Evolutionary conservation across 2,113 vertebrate species (phyloP).

Genomic region (Eonycteris spelaea): DNA sequence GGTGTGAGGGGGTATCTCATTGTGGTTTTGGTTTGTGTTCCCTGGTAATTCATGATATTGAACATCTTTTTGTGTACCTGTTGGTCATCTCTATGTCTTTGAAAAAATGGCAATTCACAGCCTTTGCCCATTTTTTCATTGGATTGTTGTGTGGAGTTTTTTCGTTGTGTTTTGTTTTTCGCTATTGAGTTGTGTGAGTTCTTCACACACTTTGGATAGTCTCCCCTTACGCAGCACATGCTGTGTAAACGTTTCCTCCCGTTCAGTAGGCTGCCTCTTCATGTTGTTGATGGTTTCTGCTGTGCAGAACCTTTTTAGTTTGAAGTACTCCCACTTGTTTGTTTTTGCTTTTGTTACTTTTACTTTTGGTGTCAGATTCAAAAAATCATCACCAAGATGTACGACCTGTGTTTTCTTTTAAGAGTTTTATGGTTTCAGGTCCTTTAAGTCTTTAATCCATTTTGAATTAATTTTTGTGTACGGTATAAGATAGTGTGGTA

Average conservation of each 20-base stretch:
- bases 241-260: neutral
- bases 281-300: neutral
- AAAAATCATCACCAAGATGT: neutral
- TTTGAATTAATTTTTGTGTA: neutral
- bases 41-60: neutral
- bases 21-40: neutral
- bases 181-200: neutral
- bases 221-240: neutral
- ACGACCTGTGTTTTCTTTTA: neutral
- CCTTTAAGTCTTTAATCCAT: neutral
- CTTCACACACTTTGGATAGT: neutral
- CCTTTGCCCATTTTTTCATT: neutral
- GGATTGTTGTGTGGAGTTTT: neutral
- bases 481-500: neutral
- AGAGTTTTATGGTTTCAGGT: neutral
- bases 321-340: neutral
- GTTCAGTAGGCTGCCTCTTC: neutral
- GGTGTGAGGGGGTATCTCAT: neutral
- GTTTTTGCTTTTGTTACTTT: neutral
- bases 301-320: neutral
- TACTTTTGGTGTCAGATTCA: neutral
- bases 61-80: neutral
- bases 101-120: neutral
- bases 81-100: neutral
- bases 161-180: neutral